phyloP scores from a whole-genome alignment of 2,797 vertebrate species.

The Catharus ustulatus region DNA sequence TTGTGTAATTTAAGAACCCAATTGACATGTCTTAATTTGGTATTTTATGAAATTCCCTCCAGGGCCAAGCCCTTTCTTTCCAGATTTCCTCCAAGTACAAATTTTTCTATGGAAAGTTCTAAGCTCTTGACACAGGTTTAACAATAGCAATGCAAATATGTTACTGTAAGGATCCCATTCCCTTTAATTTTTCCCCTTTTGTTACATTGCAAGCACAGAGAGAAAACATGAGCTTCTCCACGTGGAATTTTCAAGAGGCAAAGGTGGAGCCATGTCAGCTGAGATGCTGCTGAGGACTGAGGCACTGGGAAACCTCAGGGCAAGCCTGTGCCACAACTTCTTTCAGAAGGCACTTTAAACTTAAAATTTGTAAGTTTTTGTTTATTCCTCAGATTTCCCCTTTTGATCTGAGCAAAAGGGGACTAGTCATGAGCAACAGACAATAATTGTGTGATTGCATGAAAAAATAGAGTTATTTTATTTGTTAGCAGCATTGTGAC shows the following conservation, averaged over 20 bases:
- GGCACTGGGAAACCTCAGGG: background rate
- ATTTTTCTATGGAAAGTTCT: constrained; percentile 11
- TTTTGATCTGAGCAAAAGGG: background rate
- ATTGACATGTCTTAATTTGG: constrained; percentile 49
- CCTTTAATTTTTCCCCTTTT: constrained; percentile 22
- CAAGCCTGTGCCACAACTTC: background rate
- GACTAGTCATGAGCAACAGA: background rate
- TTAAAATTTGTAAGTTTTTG: background rate
- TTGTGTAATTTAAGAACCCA: constrained; percentile 43
- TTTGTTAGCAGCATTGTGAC: background rate
- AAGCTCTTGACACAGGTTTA: constrained; percentile 11
- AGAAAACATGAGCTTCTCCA: background rate
- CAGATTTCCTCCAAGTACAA: constrained; percentile 16
- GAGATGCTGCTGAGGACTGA: background rate
- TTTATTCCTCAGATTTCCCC: background rate
- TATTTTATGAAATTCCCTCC: constrained; percentile 50
- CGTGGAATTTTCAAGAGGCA: constrained; percentile 20
- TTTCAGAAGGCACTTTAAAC: background rate
- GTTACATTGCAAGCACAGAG: background rate
- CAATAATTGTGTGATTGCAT: background rate
- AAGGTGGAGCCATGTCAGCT: background rate
- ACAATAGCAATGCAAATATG: background rate
- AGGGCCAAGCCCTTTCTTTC: constrained; percentile 16
- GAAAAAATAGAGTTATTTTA: background rate
- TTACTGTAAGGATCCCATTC: background rate